phyloP scores from a whole-genome alignment of 2,888 invertebrate species.

The Gisinianus flammeolus region DNA sequence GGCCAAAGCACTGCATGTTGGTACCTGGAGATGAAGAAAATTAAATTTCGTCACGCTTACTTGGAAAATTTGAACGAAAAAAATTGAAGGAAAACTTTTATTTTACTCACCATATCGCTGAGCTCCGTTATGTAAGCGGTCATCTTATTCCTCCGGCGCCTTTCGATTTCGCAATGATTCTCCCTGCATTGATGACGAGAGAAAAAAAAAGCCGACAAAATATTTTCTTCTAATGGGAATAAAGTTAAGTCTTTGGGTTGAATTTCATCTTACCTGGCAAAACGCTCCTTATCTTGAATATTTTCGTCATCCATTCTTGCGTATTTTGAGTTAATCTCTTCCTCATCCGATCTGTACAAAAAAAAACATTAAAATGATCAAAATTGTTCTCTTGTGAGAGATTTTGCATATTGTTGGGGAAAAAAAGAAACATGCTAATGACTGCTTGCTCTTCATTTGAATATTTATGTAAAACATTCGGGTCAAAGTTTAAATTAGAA shows the following conservation, averaged over 20 bases:
- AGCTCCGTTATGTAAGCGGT: conserved; percentile 99
- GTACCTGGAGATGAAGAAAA: conserved; percentile 64
- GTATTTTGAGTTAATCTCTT: conserved; percentile 66
- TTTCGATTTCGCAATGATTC: conserved; percentile 99
- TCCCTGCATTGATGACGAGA: conserved; percentile 74
- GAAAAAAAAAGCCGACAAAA: conserved; percentile 56
- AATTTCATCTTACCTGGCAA: conserved; percentile 77
- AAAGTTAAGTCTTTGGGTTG: not conserved
- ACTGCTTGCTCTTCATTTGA: no score
- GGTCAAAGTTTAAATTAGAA: no score
- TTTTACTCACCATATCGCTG: conserved; percentile 86
- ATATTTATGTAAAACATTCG: no score
- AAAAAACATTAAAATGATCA: not conserved
- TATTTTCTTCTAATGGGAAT: conserved; percentile 44
- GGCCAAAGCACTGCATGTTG: conserved; percentile 96
- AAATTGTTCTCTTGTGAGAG: no score
- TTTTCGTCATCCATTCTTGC: conserved; percentile 91
- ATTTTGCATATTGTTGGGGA: no score
- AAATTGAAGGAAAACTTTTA: no score
- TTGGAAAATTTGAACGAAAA: no score
- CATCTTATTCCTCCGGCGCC: conserved; percentile 99
- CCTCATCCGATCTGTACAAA: conserved; percentile 51
- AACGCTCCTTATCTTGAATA: conserved; percentile 95
- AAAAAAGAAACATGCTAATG: no score
- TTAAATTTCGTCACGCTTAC: no score